Conservation (phyloP, 2,113 vertebrate species). For the Arenaria interpres region DNA sequence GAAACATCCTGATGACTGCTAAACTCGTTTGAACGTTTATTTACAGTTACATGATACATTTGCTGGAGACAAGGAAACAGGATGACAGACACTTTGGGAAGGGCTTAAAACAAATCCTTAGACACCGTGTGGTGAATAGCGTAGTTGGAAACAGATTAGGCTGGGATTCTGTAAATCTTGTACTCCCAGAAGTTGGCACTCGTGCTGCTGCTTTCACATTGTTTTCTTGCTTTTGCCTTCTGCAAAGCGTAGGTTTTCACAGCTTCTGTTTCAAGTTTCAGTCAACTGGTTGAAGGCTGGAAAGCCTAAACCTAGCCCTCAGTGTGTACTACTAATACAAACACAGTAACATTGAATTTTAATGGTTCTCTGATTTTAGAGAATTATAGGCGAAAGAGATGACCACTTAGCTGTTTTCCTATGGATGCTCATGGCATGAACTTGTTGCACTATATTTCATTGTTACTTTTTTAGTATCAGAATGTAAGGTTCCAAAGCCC, state of each 20-base stretch:
- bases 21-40: slow-evolving; percentile 6
- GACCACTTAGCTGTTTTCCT: not conserved
- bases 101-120: slow-evolving; percentile 39
- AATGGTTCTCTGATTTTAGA: not conserved
- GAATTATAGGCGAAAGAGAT: not conserved
- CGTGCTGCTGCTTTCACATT: not conserved
- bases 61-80: not conserved
- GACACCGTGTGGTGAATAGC: not conserved
- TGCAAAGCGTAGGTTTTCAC: not conserved
- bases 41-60: slow-evolving; percentile 9
- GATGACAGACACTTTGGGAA: slow-evolving; percentile 2
- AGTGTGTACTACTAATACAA: not conserved
- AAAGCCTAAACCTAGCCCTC: not conserved
- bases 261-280: not conserved
- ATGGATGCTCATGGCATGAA: not conserved
- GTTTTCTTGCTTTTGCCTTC: slow-evolving; percentile 34
- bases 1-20: not conserved
- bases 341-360: not conserved
- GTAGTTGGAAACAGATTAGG: slow-evolving; percentile 2
- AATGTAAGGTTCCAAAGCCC: not conserved
- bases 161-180: slow-evolving; percentile 18
- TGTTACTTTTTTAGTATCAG: not conserved
- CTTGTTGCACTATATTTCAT: not conserved
- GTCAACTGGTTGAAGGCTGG: not conserved
- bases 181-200: not conserved